Conservation (phyloP, 2,888 invertebrate genomes). For the Leptinotarsa juncta region DNA sequence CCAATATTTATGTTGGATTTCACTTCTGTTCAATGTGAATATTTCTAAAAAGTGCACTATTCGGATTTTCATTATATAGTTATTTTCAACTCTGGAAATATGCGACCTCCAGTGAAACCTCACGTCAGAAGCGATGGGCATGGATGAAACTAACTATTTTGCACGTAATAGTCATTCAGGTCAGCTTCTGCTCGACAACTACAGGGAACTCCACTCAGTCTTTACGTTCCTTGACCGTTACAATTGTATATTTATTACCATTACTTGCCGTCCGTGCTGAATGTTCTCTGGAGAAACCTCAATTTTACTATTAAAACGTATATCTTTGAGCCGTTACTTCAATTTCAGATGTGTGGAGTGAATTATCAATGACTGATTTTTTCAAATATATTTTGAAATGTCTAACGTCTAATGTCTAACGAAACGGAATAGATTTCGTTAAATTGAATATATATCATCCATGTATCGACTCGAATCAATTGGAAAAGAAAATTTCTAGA, state of each 20-base stretch:
- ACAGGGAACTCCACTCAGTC: constrained; percentile 58
- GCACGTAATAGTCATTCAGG: constrained; percentile 51
- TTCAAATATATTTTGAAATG: too few species aligned
- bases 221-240: constrained; percentile 56
- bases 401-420: too few species aligned
- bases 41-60: too few species aligned
- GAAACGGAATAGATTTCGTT: too few species aligned
- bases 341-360: not conserved
- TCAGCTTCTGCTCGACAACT: constrained; percentile 50
- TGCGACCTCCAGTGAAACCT: constrained; percentile 1
- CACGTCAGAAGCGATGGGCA: not conserved
- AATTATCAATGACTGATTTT: too few species aligned
- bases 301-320: not conserved
- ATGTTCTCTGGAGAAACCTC: not conserved
- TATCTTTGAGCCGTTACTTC: not conserved
- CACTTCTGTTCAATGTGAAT: too few species aligned
- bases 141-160: constrained; percentile 48
- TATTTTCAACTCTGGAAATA: not conserved
- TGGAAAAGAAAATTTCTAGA: too few species aligned
- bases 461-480: too few species aligned
- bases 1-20: too few species aligned
- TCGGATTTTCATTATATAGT: too few species aligned
- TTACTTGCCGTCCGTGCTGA: not conserved
- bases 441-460: too few species aligned
- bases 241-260: constrained; percentile 52